phyloP scores from a whole-genome alignment of 2,113 vertebrate species.

The Rhinoptilus africanus region DNA sequence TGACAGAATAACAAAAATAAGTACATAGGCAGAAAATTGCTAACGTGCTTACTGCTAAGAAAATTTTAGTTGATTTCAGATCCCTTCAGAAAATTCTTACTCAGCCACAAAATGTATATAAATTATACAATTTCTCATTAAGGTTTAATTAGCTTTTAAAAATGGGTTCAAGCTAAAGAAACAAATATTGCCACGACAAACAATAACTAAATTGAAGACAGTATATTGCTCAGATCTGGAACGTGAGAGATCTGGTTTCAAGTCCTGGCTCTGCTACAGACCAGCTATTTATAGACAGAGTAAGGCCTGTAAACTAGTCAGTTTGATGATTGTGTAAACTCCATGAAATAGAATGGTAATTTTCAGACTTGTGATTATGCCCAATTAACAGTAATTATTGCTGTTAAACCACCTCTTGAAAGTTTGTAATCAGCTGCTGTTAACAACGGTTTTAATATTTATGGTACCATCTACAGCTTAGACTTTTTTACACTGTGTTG shows the following conservation, averaged over 20 bases:
- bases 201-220: not conserved
- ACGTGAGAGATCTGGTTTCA: not conserved
- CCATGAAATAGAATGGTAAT: not conserved
- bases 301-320: not conserved
- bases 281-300: not conserved
- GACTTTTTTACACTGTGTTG: not conserved
- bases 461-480: not conserved
- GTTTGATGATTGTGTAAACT: not conserved
- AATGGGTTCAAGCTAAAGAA: not conserved
- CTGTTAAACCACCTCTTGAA: not conserved
- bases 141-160: not conserved
- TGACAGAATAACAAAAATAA: not conserved
- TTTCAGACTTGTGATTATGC: conserved; percentile 20
- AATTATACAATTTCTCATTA: not conserved
- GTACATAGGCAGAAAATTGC: not conserved
- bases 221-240: not conserved
- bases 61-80: not conserved
- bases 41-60: not conserved
- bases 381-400: not conserved
- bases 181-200: not conserved
- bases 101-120: not conserved
- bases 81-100: not conserved
- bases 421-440: not conserved
- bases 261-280: not conserved
- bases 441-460: not conserved